Base-by-base conservation (phyloP, 2,888 invertebrate genomes). In the Hypolimnas misippus region DNA sequence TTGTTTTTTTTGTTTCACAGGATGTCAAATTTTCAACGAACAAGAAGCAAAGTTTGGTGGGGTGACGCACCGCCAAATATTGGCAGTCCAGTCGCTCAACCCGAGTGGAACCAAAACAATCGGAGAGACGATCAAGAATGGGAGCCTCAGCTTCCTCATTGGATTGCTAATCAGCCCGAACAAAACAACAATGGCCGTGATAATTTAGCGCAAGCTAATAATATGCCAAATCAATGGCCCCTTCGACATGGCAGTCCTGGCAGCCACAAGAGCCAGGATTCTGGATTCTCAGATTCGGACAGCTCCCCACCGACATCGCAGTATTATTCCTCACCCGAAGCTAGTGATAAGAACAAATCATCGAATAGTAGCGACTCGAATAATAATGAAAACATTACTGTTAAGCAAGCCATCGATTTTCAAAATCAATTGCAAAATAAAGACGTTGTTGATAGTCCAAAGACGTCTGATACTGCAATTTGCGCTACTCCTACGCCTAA, bases 221-320 rank as follows among this genome's bases (percentile, higher is more conserved):
- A 82, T 70, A 79, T 76, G 63, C 89, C 85, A 62, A 85, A 89
- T 71, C 88, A 84, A 67, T 92, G 92, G 92, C 91, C 91, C 33
- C 80, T 89, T 25, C 82, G 92, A 19, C 92, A 87, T 65, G 93
- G 89, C 75, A 94, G 92, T 76, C 93, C 89, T 69, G 94, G 86
- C 29, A 95, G 95, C 79, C 95, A 95, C 68, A 94, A 95, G 66
- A 96, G 96, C 76, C 95, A 96, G 83, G 96, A 96, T 82, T 96
- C 96, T 0, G 96, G 96, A 1, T 96, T 96, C 82, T 96, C 96
- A 0, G 96, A 96, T 76, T 95, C 96, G 0, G 96, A 96, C 74
- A 93, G 93, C 71, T 94, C 94, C 1, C 93, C 93, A n/a, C 92
- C 92, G 0, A 82, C 81, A 2, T 88, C 89, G 1, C 89, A 92